Percentiles rank a stretch among this genome's conserved stretches.
These are phyloP conservation scores for Tethya wilhelma DNA, from an alignment of 37 sponge, comb jelly and placozoan genomes.

Conservation along the genomic window DNA sequence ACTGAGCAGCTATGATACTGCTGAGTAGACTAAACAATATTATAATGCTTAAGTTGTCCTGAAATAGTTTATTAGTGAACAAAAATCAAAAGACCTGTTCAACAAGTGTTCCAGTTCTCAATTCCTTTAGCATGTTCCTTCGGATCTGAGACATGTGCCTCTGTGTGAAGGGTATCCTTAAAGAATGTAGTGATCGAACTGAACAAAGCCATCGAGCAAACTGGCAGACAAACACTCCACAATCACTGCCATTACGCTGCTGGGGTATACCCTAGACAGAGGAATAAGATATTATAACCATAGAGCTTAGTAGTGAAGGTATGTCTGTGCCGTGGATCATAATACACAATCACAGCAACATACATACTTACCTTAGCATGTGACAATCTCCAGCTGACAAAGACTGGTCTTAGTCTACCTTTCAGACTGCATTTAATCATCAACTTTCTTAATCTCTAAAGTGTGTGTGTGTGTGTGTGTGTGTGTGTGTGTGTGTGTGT, in stretches of 20 bases:
- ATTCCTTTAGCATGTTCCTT: background rate
- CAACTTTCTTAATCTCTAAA: too few relatives aligned
- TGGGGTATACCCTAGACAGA: conserved; percentile 22
- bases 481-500: too few relatives aligned
- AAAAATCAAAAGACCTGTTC: background rate
- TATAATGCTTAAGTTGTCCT: too few relatives aligned
- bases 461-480: too few relatives aligned
- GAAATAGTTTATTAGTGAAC: background rate
- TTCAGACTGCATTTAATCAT: too few relatives aligned
- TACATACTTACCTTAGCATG: background rate
- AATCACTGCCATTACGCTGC: conserved; percentile 23
- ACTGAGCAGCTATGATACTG: too few relatives aligned
- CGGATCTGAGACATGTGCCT: conserved; percentile 10
- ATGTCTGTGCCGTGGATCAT: too few relatives aligned
- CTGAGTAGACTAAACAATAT: too few relatives aligned
- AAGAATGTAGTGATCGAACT: background rate
- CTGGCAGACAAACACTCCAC: conserved; percentile 52
- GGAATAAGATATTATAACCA: too few relatives aligned
- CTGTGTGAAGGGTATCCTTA: conserved; percentile 19
- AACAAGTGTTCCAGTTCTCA: conserved; percentile 3
- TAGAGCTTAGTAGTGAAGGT: too few relatives aligned
- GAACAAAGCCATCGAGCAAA: conserved; percentile 46
- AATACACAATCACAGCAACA: background rate
- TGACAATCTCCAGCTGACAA: background rate
- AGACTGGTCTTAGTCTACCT: too few relatives aligned